phyloP scores from a whole-genome alignment of 2,113 vertebrate species.

The Henicopernis longicauda region DNA sequence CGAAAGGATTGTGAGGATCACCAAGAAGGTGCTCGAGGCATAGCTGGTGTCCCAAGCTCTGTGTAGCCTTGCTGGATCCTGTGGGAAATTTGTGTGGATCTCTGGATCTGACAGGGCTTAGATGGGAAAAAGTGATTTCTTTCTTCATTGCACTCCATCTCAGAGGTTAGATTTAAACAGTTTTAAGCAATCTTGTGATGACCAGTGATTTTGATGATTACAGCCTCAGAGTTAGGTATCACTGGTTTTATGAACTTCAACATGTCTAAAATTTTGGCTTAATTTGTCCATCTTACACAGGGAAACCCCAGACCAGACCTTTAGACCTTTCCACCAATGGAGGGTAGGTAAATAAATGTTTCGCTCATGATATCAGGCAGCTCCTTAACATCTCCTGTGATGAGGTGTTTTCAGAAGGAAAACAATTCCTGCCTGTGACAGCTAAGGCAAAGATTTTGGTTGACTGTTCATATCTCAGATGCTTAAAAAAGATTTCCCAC shows the following conservation, averaged over 20 bases:
- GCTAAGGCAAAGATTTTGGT: background rate
- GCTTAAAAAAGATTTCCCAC: background rate
- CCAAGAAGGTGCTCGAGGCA: background rate
- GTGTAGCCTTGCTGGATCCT: background rate
- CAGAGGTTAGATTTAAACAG: background rate
- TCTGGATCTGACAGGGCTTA: background rate
- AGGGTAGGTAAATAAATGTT: background rate
- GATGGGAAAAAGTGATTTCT: background rate
- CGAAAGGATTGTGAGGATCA: background rate
- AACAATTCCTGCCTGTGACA: background rate
- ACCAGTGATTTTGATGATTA: background rate
- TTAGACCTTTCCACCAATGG: background rate
- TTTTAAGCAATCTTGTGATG: background rate
- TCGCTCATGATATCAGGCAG: background rate
- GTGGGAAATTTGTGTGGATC: background rate
- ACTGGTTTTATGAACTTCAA: background rate
- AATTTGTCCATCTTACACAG: background rate
- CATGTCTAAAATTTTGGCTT: background rate
- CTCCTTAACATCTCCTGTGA: background rate
- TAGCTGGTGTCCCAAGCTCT: background rate
- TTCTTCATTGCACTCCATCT: background rate
- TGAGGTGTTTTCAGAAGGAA: background rate
- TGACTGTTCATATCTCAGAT: background rate
- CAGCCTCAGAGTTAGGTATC: too few relatives aligned
- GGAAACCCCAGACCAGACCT: background rate